Percentiles rank a stretch among this genome's conserved stretches.
phyloP scores from a whole-genome alignment of 2,888 invertebrate species.

The Patella caerulea region DNA sequence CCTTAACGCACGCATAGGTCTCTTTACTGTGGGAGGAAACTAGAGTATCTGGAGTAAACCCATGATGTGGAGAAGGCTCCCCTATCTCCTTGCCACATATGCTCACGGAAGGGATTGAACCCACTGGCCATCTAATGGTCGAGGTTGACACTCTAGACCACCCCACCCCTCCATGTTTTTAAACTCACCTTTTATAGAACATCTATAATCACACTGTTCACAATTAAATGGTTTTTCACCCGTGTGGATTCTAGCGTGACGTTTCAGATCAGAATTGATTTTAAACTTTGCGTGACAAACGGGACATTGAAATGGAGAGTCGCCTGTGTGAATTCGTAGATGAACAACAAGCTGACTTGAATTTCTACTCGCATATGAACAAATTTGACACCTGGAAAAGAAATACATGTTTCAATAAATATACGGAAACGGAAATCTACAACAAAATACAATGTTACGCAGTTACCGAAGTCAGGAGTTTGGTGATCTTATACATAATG shows the following conservation, averaged over 20 bases:
- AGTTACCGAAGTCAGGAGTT: too few relatives aligned
- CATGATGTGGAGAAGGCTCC: too few relatives aligned
- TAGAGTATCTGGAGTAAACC: too few relatives aligned
- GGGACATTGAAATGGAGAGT: constrained; percentile 65
- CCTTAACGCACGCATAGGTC: too few relatives aligned
- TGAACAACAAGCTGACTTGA: constrained; percentile 74
- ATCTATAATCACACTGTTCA: constrained; percentile 67
- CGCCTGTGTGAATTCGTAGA: constrained; percentile 73
- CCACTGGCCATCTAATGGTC: too few relatives aligned
- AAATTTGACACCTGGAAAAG: constrained; percentile 73
- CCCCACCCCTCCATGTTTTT: too few relatives aligned
- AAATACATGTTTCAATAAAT: neutral
- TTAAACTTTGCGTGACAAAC: constrained; percentile 72
- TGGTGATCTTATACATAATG: too few relatives aligned
- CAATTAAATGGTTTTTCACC: constrained; percentile 71
- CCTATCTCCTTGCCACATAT: too few relatives aligned
- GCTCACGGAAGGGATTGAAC: too few relatives aligned
- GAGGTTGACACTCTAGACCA: too few relatives aligned
- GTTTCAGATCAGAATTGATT: constrained; percentile 73
- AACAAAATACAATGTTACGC: neutral
- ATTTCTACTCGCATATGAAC: constrained; percentile 73
- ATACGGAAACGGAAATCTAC: too few relatives aligned
- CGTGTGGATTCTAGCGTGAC: constrained; percentile 71
- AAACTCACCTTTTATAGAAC: constrained; percentile 63
- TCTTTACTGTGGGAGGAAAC: too few relatives aligned